Evolutionary conservation across 2,113 vertebrate species (phyloP).

Genomic region (Lophius piscatorius): DNA sequence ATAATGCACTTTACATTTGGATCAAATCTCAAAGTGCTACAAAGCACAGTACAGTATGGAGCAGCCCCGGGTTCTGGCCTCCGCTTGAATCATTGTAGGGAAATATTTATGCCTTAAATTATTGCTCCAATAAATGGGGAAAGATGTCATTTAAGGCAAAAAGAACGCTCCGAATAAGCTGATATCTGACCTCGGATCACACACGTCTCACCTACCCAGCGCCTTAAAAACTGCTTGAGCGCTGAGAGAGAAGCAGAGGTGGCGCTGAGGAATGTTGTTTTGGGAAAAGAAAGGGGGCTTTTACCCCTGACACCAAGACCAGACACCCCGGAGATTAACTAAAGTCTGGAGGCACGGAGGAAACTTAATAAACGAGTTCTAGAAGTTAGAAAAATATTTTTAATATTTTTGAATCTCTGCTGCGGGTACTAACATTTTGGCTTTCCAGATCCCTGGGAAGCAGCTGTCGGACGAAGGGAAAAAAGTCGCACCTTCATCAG

Average conservation of each 20-base stretch:
- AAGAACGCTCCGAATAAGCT: too few relatives aligned
- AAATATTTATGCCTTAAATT: too few relatives aligned
- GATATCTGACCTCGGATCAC: constrained; percentile 26
- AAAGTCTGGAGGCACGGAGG: too few relatives aligned
- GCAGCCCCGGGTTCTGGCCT: constrained; percentile 23
- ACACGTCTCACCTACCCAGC: constrained; percentile 3
- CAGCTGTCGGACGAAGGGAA: constrained; percentile 10
- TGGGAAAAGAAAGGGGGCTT: constrained; percentile 36
- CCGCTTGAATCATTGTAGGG: too few relatives aligned
- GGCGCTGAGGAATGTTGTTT: constrained; percentile 36
- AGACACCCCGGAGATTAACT: constrained; percentile 1
- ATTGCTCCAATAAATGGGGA: too few relatives aligned
- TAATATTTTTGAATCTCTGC: too few relatives aligned
- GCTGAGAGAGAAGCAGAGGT: background rate
- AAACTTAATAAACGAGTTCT: constrained; percentile 12
- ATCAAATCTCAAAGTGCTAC: too few relatives aligned
- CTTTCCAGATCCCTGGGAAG: background rate
- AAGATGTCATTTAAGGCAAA: too few relatives aligned
- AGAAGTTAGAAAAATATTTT: constrained; percentile 4
- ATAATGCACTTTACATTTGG: too few relatives aligned
- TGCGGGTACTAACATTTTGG: background rate
- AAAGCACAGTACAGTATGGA: too few relatives aligned
- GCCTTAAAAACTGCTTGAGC: constrained; percentile 31
- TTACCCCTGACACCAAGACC: constrained; percentile 3
- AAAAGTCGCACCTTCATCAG: constrained; percentile 60